Base-by-base conservation (phyloP, 2,888 invertebrate species). In the Synergus gifuensis region DNA sequence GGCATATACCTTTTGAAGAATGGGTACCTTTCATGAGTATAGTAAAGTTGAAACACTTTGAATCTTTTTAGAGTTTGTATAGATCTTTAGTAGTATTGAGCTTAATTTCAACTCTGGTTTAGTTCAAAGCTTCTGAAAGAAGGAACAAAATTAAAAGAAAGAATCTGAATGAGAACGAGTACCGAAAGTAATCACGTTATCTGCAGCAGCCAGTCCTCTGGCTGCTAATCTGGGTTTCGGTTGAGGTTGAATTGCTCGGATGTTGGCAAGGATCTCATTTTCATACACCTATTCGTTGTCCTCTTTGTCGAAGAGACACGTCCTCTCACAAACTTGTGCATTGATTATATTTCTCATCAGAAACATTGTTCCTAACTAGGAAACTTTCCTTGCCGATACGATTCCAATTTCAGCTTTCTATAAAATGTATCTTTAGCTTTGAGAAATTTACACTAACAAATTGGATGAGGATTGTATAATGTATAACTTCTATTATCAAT, bases 161-260 rank as follows among this genome's bases (percentile, higher is more conserved):
- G 86, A 88, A 88, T 85, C 86, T 82, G 86, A 87, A 87, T 88
- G 86, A 88, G 86, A 86, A 82, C 84, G 85, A 82, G 76, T 78
- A 82, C 81, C 84, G 86, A 88, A 87, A 87, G 87, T 88, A 87
- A 87, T 87, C 86, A 87, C 88, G 88, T 87, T 87, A 87, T 87
- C 87, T 87, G 84, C 83, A 86, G 80, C 85, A 84, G 82, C 86
- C 88, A 87, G 84, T 88, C 87, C 64, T 12, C 46, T 46, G 60
- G 63, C 76, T 81, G 86, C 85, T 87, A 87, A 87, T 87, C 87
- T 86, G 83, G 64, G 79, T 14, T 60, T 42, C 7, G 42, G 36
- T 28, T 40, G 69, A 42, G 36, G 18, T 42, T n/a, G 42, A 42
- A 42, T 16, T 11, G 69, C 18, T 22, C 16, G n/a, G 69, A 22